Conservation (phyloP, 2,797 vertebrate species). For the Mus spretus region DNA sequence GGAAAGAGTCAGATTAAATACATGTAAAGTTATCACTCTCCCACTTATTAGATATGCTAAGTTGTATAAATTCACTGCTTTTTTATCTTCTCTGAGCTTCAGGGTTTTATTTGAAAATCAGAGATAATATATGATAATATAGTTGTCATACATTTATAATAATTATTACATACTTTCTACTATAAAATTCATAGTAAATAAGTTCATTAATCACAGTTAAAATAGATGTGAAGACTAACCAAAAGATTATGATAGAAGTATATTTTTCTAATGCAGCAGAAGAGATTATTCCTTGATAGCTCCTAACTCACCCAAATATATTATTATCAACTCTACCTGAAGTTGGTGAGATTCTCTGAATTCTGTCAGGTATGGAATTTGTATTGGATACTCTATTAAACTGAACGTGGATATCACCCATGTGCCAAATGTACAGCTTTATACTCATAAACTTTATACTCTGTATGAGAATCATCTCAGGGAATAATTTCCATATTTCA, state of each 20-base stretch:
- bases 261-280: slow-evolving; percentile 14
- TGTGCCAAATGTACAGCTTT: not conserved
- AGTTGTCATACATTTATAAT: not conserved
- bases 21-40: not conserved
- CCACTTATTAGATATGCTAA: not conserved
- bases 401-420: not conserved
- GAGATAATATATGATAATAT: not conserved
- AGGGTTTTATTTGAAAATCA: slow-evolving; percentile 11
- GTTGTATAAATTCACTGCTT: not conserved
- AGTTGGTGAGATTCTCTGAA: not conserved
- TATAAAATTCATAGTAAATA: not conserved
- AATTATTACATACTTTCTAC: not conserved
- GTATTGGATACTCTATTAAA: not conserved
- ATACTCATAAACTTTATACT: not conserved
- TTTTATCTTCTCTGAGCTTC: not conserved
- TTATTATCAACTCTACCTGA: not conserved
- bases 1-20: not conserved
- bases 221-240: not conserved
- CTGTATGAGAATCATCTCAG: not conserved
- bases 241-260: not conserved
- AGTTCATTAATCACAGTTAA: not conserved
- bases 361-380: not conserved
- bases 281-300: not conserved
- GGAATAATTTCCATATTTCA: not conserved
- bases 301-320: not conserved